These are phyloP conservation scores for Echinops telfairi DNA, from an alignment of 2,113 vertebrate genomes.

Conservation along the genomic window DNA sequence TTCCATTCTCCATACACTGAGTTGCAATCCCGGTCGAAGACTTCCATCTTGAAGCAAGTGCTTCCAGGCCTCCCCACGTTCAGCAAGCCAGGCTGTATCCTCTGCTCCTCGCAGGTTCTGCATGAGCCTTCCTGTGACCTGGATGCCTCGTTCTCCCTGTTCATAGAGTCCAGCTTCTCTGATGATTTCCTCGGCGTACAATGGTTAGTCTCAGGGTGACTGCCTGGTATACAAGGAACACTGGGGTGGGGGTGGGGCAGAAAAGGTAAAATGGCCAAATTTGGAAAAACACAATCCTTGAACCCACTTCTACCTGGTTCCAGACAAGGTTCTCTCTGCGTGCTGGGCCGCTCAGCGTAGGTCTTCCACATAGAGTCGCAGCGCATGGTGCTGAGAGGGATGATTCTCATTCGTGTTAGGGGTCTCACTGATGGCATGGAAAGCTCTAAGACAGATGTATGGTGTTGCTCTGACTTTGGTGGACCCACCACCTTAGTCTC, in stretches of 20 bases:
- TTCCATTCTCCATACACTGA: too few species aligned
- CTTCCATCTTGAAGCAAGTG: too few species aligned
- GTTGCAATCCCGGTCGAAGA: too few species aligned
- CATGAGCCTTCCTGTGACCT: too few species aligned
- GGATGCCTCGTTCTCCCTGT: too few species aligned
- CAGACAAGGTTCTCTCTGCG: not conserved
- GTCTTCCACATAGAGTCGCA: not conserved
- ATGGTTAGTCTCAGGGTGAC: too few species aligned
- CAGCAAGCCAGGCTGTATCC: too few species aligned
- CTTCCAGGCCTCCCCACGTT: too few species aligned
- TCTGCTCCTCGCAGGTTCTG: too few species aligned
- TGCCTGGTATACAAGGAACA: not conserved
- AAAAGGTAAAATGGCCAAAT: not conserved
- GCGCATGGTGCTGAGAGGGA: not conserved
- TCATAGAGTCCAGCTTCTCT: too few species aligned
- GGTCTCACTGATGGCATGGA: too few species aligned
- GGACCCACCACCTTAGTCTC: not conserved
- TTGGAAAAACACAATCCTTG: not conserved
- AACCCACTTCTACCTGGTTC: not conserved
- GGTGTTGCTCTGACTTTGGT: not conserved
- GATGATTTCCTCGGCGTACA: too few species aligned
- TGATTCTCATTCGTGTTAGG: not conserved
- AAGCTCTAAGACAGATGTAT: accelerated
- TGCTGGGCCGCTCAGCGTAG: not conserved
- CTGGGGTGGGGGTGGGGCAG: not conserved